A percentile compares a stretch with the other conserved stretches of the same genome.
These are phyloP conservation scores for Campylomormyrus numenius DNA, from an alignment of 2,113 vertebrate species.

Conservation along the genomic window DNA sequence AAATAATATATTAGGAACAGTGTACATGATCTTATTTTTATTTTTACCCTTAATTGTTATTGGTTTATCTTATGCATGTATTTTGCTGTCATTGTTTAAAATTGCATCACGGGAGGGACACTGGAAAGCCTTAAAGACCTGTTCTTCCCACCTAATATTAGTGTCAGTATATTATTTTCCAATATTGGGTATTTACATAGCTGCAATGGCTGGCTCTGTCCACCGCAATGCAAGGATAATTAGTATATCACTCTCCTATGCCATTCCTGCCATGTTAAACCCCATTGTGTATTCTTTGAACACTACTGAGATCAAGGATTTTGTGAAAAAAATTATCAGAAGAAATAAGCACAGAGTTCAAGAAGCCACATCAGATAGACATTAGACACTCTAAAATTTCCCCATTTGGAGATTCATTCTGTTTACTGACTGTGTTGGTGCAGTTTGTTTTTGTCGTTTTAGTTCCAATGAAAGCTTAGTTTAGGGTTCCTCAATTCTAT, in stretches of 20 bases:
- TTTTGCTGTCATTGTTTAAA: background rate
- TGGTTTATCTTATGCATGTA: background rate
- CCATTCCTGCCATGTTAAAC: background rate
- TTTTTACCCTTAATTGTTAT: background rate
- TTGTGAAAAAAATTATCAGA: background rate
- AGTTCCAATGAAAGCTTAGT: background rate
- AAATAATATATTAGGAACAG: background rate
- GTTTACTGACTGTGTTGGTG: background rate
- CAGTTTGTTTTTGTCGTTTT: background rate
- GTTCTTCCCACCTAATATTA: background rate
- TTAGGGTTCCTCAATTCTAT: background rate
- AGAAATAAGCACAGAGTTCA: background rate
- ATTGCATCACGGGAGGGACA: background rate
- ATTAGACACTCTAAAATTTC: background rate
- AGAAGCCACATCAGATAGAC: background rate
- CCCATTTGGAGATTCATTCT: background rate
- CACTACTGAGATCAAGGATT: background rate
- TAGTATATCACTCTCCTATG: background rate
- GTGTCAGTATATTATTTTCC: background rate
- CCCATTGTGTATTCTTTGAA: background rate
- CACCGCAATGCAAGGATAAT: background rate
- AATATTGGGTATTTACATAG: background rate
- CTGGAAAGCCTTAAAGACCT: background rate
- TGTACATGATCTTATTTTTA: background rate
- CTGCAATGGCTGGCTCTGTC: background rate